phyloP scores from a whole-genome alignment of 2,888 invertebrate genomes.

The Fragum whitleyi region DNA sequence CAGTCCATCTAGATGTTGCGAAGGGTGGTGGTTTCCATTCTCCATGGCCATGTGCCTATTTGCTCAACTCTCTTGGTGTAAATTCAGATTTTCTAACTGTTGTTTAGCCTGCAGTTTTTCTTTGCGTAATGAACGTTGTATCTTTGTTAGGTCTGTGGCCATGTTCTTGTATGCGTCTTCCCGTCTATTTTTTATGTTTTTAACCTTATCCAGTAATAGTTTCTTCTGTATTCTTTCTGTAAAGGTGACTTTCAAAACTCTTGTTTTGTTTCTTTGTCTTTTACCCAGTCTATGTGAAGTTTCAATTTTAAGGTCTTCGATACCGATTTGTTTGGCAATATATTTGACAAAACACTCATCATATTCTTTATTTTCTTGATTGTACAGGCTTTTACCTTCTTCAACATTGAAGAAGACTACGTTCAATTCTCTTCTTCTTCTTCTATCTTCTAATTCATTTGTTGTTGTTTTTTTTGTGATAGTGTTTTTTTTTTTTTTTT shows the following conservation, averaged over 20 bases:
- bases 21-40: too few species aligned
- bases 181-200: neutral
- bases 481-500: neutral
- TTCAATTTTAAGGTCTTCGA: neutral
- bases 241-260: neutral
- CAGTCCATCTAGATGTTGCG: too few species aligned
- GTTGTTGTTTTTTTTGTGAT: neutral
- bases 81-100: too few species aligned
- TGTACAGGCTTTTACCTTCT: neutral
- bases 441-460: neutral
- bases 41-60: too few species aligned
- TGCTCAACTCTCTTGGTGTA: too few species aligned
- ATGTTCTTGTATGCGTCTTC: neutral
- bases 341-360: neutral
- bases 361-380: neutral
- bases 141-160: neutral
- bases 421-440: too few species aligned
- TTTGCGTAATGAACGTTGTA: neutral
- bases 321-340: neutral
- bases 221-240: conserved; percentile 7
- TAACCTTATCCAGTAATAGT: neutral
- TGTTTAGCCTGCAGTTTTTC: too few species aligned
- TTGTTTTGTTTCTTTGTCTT: neutral
- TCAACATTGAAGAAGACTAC: neutral
- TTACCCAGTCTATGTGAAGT: conserved; percentile 6